phyloP scores from a whole-genome alignment of 2,888 invertebrate genomes.

The Aspidiotus rigidus region DNA sequence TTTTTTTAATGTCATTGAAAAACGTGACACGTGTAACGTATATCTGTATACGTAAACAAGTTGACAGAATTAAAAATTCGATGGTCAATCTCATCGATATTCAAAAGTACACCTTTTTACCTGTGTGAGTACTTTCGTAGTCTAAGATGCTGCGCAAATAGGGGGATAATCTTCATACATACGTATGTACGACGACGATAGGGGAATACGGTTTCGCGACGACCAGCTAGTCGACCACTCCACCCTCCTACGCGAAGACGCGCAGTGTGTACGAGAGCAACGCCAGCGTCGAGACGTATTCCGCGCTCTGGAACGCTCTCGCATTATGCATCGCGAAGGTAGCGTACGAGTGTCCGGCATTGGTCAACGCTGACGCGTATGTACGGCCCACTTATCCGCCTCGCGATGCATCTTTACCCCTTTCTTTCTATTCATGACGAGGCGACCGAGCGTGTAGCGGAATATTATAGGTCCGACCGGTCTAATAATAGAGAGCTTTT shows the following conservation, averaged over 20 bases:
- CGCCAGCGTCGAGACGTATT: constrained; percentile 20
- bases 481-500: background rate
- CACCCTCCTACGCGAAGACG: constrained; percentile 27
- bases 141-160: constrained; percentile 25
- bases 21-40: no score
- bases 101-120: constrained; percentile 20
- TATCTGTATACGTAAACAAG: background rate
- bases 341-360: constrained; percentile 25
- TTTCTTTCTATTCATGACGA: background rate
- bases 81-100: background rate
- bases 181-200: constrained; percentile 11
- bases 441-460: constrained; percentile 9
- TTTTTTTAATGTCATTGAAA: no score
- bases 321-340: background rate
- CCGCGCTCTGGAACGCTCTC: background rate
- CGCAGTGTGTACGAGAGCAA: constrained; percentile 14
- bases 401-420: constrained; percentile 14
- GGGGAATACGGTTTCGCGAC: constrained; percentile 14
- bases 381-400: constrained; percentile 27
- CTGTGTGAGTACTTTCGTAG: constrained; percentile 6
- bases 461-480: background rate
- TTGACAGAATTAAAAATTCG: background rate
- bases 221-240: constrained; percentile 23
- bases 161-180: constrained; percentile 19
- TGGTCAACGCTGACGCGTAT: constrained; percentile 14